Conservation (phyloP, 2,888 invertebrate genomes). For the Limnephilus auricula region DNA sequence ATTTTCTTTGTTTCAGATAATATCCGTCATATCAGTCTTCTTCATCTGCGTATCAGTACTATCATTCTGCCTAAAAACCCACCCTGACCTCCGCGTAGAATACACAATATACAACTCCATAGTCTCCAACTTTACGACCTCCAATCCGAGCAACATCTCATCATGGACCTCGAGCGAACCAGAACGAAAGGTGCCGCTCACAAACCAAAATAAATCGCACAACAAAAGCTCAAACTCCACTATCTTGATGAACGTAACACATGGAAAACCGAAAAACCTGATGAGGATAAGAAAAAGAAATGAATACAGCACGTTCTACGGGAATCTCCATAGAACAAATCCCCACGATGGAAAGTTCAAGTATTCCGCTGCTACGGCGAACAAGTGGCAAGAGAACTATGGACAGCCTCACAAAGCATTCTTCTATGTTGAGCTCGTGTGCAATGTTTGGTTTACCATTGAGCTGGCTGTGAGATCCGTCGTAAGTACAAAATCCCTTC, state of each 20-base stretch:
- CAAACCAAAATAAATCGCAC: constrained; percentile 63
- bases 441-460: constrained; percentile 97
- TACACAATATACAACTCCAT: constrained; percentile 68
- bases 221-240: constrained; percentile 60
- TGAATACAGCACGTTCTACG: constrained; percentile 53
- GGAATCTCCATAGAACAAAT: constrained; percentile 46
- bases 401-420: constrained; percentile 86
- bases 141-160: constrained; percentile 56
- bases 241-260: constrained; percentile 10
- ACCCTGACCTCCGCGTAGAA: constrained; percentile 88
- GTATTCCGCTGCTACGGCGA: constrained; percentile 44
- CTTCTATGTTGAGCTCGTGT: constrained; percentile 94
- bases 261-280: neutral
- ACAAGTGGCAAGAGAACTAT: constrained; percentile 62
- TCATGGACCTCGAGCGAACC: constrained; percentile 68
- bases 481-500: constrained; percentile 78
- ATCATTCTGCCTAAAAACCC: constrained; percentile 97
- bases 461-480: constrained; percentile 92
- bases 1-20: constrained; percentile 80
- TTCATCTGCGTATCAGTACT: constrained; percentile 97
- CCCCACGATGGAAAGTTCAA: constrained; percentile 54
- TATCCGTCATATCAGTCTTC: constrained; percentile 94
- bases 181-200: constrained; percentile 58
- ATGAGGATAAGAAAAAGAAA: constrained; percentile 59
- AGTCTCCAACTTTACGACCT: constrained; percentile 57